These are phyloP conservation scores for Leptinotarsa rubiginosa DNA, from an alignment of 2,888 invertebrate species.

Conservation along the genomic window DNA sequence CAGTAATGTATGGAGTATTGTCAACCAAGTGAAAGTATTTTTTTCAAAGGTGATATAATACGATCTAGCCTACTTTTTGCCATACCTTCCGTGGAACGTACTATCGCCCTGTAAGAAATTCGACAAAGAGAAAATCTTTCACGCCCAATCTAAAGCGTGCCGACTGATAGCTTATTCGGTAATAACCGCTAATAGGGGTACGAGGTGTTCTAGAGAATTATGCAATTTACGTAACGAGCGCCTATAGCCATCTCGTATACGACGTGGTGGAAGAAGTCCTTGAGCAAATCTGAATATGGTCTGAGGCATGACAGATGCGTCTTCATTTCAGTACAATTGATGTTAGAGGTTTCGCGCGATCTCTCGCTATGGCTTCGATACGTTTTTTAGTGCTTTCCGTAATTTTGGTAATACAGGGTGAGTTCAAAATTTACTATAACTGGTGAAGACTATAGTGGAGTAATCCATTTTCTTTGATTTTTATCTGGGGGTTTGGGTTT, in stretches of 20 bases:
- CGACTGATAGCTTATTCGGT: slow-evolving; percentile 5
- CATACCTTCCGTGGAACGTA: neutral
- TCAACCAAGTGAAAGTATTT: too few species aligned
- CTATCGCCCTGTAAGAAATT: neutral
- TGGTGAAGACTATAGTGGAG: neutral
- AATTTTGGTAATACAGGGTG: slow-evolving; percentile 49
- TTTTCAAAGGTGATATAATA: too few species aligned
- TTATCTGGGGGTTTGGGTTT: neutral
- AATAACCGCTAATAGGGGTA: slow-evolving; percentile 11
- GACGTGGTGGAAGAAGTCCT: slow-evolving; percentile 47
- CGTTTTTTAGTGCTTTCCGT: slow-evolving; percentile 40
- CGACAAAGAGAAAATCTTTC: neutral
- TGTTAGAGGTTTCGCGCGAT: slow-evolving; percentile 39
- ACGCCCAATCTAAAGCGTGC: slow-evolving; percentile 5
- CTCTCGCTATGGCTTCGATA: slow-evolving; percentile 45
- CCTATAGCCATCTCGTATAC: neutral
- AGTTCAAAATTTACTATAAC: slow-evolving; percentile 26
- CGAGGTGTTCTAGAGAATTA: slow-evolving; percentile 14
- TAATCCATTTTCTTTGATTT: neutral
- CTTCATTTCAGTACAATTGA: slow-evolving; percentile 48
- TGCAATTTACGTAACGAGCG: slow-evolving; percentile 20
- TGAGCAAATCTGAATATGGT: slow-evolving; percentile 40
- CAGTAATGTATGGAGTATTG: too few species aligned
- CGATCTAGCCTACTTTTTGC: too few species aligned
- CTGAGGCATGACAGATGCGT: slow-evolving; percentile 39